Conservation (phyloP, 2,888 invertebrate genomes). For the Orthonevra nobilis region DNA sequence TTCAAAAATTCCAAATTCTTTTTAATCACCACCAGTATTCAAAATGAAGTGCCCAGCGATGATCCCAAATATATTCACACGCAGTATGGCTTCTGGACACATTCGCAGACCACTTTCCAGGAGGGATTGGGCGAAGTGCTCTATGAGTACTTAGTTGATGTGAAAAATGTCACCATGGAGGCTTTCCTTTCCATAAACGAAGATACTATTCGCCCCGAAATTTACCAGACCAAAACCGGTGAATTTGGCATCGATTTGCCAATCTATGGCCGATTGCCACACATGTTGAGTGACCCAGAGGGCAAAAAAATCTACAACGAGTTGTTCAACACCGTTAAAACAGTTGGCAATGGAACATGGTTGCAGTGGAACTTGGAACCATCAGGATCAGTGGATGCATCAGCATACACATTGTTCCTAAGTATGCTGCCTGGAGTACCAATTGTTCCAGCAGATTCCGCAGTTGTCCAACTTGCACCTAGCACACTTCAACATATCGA, state of each 20-base stretch:
- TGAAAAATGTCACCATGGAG: constrained; percentile 82
- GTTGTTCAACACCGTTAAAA: constrained; percentile 72
- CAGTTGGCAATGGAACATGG: constrained; percentile 76
- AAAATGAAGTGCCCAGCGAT: constrained; percentile 78
- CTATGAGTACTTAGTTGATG: constrained; percentile 83
- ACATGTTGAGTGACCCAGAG: constrained; percentile 72
- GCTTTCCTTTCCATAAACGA: constrained; percentile 80
- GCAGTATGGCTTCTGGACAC: constrained; percentile 85
- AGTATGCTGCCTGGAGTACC: constrained; percentile 91
- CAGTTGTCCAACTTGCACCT: constrained; percentile 70
- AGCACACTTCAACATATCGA: constrained; percentile 76
- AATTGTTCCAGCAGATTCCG: constrained; percentile 80
- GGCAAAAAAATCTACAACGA: constrained; percentile 74
- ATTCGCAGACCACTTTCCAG: constrained; percentile 85
- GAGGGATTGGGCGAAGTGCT: constrained; percentile 82
- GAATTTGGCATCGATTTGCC: constrained; percentile 77
- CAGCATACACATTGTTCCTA: constrained; percentile 84
- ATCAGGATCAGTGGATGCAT: constrained; percentile 72
- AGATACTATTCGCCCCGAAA: constrained; percentile 76
- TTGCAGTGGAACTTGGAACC: constrained; percentile 79
- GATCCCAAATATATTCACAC: constrained; percentile 79
- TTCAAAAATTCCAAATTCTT: constrained; percentile 84
- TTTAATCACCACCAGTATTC: constrained; percentile 80
- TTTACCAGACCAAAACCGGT: constrained; percentile 73
- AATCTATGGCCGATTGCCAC: constrained; percentile 76